Base-by-base conservation (phyloP, 2,888 invertebrate species). In the Sthenelais limicola region DNA sequence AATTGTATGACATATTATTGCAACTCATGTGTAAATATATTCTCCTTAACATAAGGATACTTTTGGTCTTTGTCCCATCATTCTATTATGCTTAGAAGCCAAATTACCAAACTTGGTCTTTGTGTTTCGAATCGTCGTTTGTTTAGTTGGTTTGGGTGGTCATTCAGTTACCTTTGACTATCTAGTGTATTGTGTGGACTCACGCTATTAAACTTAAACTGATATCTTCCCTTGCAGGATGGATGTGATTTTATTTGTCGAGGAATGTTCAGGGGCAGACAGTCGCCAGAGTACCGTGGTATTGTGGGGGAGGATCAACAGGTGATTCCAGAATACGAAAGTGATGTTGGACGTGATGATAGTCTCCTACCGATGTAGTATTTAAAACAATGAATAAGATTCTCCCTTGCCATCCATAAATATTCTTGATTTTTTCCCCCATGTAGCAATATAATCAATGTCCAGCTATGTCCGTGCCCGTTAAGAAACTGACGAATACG, bases 211-310 rank as follows among this genome's bases (percentile, higher is more conserved):
- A 21, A 21, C 15, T 68, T 51, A 68, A 9, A 7, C 51, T 12
- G 21, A 51, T 30, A 18, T 21, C 51, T 51, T 56, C 35, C 68
- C 26, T 76, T 78, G 0, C 75, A 87, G 87, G 88, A 88, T 81
- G 87, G 87, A n/a, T 87, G 87, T 81, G 83, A 87, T 78, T 80
- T 84, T 69, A 73, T 85, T 26, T 87, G 86, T 76, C 82, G 88
- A 18, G 82, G 82, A 43, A 81, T 82, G 38, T 80, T 75, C n/a
- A 73, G 71, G 3, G 12, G 77, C 7, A 77, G 80, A 24, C 78
- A 81, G 52, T 77, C 81, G 3, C 80, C 80, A 47, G 79, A 81
- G n/a, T 87, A 87, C 76, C 83, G 84, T 74, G 87, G 87, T 12
- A 81, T 88, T 24, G n/a, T n/a, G n/a, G n/a, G n/a, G n/a, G 87